Percentiles rank a stretch among this genome's conserved stretches.
phyloP scores from a whole-genome alignment of 2,113 vertebrate genomes.

The Psephotus haematonotus region DNA sequence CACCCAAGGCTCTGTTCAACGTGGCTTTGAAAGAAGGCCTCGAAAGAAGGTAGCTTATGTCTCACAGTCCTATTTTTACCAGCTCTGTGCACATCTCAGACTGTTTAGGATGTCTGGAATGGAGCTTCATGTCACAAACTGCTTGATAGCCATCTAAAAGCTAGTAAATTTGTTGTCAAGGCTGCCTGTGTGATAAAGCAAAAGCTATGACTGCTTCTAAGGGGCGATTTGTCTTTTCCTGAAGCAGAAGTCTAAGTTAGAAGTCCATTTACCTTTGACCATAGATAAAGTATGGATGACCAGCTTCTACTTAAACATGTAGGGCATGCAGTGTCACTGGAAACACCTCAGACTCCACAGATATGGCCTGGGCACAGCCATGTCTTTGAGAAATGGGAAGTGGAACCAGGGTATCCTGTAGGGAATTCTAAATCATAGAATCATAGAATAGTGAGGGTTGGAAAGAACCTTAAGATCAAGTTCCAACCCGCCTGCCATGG shows the following conservation, averaged over 20 bases:
- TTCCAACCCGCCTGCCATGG: not conserved
- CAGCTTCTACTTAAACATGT: not conserved
- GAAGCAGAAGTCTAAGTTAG: not conserved
- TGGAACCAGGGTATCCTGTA: not conserved
- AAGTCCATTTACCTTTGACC: not conserved
- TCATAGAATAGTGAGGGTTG: not conserved
- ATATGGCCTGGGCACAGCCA: not conserved
- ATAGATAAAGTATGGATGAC: not conserved
- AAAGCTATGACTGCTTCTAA: not conserved
- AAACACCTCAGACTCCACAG: not conserved
- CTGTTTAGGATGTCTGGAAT: not conserved
- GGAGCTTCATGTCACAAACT: not conserved
- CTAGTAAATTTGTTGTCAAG: not conserved
- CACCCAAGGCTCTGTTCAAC: not conserved
- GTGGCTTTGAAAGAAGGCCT: not conserved
- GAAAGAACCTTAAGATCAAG: not conserved
- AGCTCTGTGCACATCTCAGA: not conserved
- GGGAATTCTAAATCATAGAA: not conserved
- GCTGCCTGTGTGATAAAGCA: not conserved
- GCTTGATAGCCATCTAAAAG: not conserved
- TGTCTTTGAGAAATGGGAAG: not conserved
- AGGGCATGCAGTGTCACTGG: not conserved
- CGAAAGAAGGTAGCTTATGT: fast-evolving
- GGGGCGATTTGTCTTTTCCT: not conserved
- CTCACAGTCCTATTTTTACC: not conserved